Base-by-base conservation (phyloP, 2,888 invertebrate species). In the Deilephila elpenor region DNA sequence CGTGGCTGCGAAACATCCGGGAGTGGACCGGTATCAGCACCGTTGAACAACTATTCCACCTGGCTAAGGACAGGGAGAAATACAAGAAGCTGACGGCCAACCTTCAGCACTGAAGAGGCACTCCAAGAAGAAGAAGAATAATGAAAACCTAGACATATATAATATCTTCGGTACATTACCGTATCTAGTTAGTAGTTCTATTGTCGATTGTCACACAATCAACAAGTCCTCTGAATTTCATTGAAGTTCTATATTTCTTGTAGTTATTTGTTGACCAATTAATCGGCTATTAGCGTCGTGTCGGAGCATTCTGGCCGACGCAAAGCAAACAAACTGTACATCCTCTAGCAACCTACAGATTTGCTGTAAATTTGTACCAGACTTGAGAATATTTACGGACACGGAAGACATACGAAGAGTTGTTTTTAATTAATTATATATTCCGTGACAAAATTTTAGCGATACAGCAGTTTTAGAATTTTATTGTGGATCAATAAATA, bases 281-380 rank as follows among this genome's bases (percentile, higher is more conserved):
- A 72, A 77, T 76, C 74, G 59, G 32, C 72, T 71, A 77, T 77
- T 72, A 78, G 70, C 32, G 72, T 76, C 60, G 51, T 59, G 34
- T 29, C 6, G 59, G 34, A 51, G 72, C 60, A 72, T 72, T 32
- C 59, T 70, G 59, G 67, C 61, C 73, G 60, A 64, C n/a, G n/a
- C 72, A 61, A 74, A 74, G 75, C 71, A 75, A 72, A 77, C 67
- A 74, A 74, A 74, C 44, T 17, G 20, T 44, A 17, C 44, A 20
- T 44, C 44, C 51, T 67, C 67, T 67, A 78, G 74, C 73, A 72
- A 77, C 78, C 70, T 73, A 61, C 75, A 25, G 34, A 53, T 17
- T 17, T 34, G 76, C 82, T 87, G 84, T 89, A 89, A 89, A 89
- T 88, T 79, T 80, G 86, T 85, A 78, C 74, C 78, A 14, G 37